A percentile compares a stretch with the other conserved stretches of the same genome.
Evolutionary conservation across 2,113 vertebrate species (phyloP).

Genomic region (Monopterus albus): DNA sequence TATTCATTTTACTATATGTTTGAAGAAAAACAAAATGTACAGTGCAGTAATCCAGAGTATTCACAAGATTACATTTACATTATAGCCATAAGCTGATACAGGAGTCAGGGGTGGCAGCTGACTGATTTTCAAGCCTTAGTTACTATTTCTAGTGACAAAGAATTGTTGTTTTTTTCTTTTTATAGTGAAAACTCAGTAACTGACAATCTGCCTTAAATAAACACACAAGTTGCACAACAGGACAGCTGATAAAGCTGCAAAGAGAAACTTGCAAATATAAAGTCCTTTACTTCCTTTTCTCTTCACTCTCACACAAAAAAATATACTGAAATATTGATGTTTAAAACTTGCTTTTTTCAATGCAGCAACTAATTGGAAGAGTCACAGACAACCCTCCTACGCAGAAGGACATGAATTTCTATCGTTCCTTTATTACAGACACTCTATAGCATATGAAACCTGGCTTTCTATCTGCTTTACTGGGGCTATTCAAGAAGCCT

Average conservation of each 20-base stretch:
- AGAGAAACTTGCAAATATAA: background rate
- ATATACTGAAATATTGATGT: constrained; percentile 10
- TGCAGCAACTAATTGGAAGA: constrained; percentile 8
- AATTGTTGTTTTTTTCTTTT: background rate
- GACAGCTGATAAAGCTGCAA: background rate
- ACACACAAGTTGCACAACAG: background rate
- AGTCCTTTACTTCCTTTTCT: background rate
- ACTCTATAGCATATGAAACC: background rate
- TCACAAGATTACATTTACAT: too few species aligned
- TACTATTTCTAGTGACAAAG: too few species aligned
- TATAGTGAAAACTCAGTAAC: background rate
- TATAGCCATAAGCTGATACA: too few species aligned
- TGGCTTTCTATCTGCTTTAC: background rate
- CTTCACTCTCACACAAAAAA: background rate
- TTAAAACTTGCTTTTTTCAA: constrained; percentile 10
- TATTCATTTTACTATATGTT: background rate
- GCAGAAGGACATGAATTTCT: background rate
- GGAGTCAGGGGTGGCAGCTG: background rate
- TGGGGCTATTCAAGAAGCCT: background rate
- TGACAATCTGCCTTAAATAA: too few species aligned
- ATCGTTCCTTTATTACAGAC: background rate
- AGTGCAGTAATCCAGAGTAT: too few species aligned
- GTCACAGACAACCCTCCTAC: background rate
- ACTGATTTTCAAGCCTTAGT: background rate
- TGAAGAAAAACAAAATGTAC: background rate